Evolutionary conservation across 2,888 invertebrate species (phyloP), one percentile per base, ranked within the genome.

Genomic region (Pharmacophagus antenor): DNA sequence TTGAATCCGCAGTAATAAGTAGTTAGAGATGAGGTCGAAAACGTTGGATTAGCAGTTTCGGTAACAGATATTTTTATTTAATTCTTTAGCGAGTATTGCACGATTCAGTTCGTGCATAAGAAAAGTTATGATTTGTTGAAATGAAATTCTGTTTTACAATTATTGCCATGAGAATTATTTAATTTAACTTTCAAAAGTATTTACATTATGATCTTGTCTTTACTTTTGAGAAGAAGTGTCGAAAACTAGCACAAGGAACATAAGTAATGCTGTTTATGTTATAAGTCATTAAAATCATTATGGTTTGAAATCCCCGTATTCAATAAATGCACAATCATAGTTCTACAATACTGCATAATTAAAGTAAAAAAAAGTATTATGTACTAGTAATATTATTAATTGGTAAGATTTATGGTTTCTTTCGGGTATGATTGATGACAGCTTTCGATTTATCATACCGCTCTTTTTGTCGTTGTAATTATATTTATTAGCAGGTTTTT

Each of bases 1-100:
- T 63, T 62, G 25, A 52, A 42, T 54, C 61, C 63, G 53, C 62
- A 65, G 49, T 66, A 67, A 68, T 67, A 62, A 64, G 56, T 50
- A 56, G 58, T 55, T 54, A 57, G 42, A 44, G 42, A 17, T 1
- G 6, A 53, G 23, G 64, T 67, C 61, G 42, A 21, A 58, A 61
- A 64, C 54, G 58, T 46, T 52, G 44, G 18, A 52, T 37, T 52
- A 47, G 18, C 23, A 37, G 22, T 57, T 57, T 49, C 20, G 17
- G 41, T 41, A 17, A 22, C n/a, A 8, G 21, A 41, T 52, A 41
- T 15, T 22, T n/a, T 52, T 41, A 6, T 12, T 22, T 41, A 56
- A 23, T 18, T 27, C 41, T 41, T 25, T 5, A 22, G 31, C 18
- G 17, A 42, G 15, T 49, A 49, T 20, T 56, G 15, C 2, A 23